Conservation (phyloP, 2,113 vertebrate species). For the Sebastes schlegelii region DNA sequence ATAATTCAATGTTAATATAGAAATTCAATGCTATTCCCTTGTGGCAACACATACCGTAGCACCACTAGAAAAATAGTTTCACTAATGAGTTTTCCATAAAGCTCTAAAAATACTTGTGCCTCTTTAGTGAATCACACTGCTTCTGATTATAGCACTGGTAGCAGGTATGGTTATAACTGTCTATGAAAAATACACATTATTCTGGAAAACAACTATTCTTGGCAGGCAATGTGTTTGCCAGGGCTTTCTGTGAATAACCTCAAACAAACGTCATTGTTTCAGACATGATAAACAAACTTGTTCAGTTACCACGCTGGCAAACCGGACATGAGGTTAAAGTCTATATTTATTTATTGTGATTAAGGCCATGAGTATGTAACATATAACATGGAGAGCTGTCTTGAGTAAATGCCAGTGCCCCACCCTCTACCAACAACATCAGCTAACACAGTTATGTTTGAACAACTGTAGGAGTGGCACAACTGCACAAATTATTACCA, state of each 20-base stretch:
- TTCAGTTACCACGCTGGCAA: conserved; percentile 10
- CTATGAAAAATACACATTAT: background rate
- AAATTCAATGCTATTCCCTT: background rate
- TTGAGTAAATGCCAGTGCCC: conserved; percentile 18
- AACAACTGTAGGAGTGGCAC: conserved; percentile 48
- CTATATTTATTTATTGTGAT: conserved; percentile 23
- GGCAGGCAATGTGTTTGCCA: background rate
- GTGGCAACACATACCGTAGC: background rate
- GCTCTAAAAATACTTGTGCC: background rate
- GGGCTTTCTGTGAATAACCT: background rate
- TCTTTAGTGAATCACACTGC: background rate
- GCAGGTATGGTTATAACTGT: too few relatives aligned
- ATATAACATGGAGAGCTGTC: background rate
- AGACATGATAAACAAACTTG: background rate
- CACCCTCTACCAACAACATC: conserved; percentile 50
- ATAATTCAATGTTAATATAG: background rate
- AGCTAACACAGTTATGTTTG: conserved; percentile 38
- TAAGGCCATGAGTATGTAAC: background rate
- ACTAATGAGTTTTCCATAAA: background rate
- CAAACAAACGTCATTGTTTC: background rate
- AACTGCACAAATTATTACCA: conserved; percentile 11
- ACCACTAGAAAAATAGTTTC: background rate
- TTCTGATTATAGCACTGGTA: background rate
- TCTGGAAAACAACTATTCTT: background rate
- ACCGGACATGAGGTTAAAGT: conserved; percentile 61